These are phyloP conservation scores for Lysiphlebus fabarum DNA, from an alignment of 1,140 invertebrate genomes.

Conservation along the genomic window DNA sequence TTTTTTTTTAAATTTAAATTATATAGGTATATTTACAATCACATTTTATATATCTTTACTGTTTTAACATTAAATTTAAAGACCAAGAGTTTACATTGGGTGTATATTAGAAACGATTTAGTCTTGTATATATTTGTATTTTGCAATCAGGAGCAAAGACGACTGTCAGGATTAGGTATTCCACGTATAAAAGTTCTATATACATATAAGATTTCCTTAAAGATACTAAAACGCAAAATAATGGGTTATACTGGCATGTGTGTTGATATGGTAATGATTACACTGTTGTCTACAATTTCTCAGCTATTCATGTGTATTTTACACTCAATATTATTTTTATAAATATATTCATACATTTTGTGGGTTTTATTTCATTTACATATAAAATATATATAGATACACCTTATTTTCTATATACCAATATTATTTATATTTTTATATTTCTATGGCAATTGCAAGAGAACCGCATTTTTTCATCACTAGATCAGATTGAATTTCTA, in stretches of 20 bases:
- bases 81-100: neutral
- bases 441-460: too few relatives aligned
- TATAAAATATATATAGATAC: too few relatives aligned
- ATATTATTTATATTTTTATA: neutral
- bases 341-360: neutral
- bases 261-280: constrained; percentile 29
- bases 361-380: too few relatives aligned
- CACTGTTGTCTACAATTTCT: constrained; percentile 19
- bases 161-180: constrained; percentile 13
- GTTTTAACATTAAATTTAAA: too few relatives aligned
- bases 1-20: too few relatives aligned
- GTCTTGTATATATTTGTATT: neutral
- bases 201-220: neutral
- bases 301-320: constrained; percentile 10
- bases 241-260: constrained; percentile 27
- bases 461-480: too few relatives aligned
- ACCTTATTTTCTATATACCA: too few relatives aligned
- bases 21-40: neutral
- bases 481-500: constrained; percentile 1
- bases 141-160: constrained; percentile 6
- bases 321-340: constrained; percentile 12
- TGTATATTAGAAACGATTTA: constrained; percentile 2
- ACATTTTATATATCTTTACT: neutral
- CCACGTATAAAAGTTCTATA: neutral
- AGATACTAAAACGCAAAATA: too few relatives aligned